These are phyloP conservation scores for Alligator mississippiensis DNA, from an alignment of 2,113 vertebrate species.

Conservation along the genomic window DNA sequence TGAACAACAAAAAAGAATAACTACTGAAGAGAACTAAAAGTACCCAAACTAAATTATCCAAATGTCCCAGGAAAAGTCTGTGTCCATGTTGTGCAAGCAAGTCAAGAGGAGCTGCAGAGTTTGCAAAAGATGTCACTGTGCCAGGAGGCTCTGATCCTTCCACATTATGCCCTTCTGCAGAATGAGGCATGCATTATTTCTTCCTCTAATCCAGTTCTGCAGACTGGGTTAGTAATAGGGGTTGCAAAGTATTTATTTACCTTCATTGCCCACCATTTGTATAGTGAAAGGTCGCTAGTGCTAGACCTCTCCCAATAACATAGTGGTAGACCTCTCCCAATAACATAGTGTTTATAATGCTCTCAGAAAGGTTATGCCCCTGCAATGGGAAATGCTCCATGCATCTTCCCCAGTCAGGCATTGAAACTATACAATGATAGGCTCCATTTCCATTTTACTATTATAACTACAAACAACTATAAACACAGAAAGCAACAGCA, in stretches of 20 bases:
- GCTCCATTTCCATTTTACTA: background rate
- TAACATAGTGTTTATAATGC: background rate
- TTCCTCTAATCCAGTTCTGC: background rate
- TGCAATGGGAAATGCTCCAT: background rate
- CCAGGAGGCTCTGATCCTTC: background rate
- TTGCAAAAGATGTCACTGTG: background rate
- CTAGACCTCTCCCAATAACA: background rate
- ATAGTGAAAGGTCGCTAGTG: background rate
- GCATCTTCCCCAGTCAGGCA: background rate
- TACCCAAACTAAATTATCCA: background rate
- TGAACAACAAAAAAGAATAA: constrained; percentile 15
- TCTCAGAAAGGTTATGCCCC: background rate
- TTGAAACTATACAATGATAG: background rate
- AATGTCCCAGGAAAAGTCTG: background rate
- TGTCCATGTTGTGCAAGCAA: background rate
- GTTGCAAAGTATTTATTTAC: no score
- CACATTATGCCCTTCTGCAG: background rate
- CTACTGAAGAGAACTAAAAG: constrained; percentile 29
- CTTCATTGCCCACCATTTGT: no score
- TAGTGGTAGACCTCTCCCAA: background rate
- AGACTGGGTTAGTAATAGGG: background rate
- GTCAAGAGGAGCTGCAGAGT: background rate
- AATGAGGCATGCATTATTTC: background rate
- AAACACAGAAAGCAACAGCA: background rate
- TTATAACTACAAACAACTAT: background rate